A percentile compares a stretch with the other conserved stretches of the same genome.
These are phyloP conservation scores for Oikopleura albicans DNA, from an alignment of 23 tunicate species.

Conservation along the genomic window DNA sequence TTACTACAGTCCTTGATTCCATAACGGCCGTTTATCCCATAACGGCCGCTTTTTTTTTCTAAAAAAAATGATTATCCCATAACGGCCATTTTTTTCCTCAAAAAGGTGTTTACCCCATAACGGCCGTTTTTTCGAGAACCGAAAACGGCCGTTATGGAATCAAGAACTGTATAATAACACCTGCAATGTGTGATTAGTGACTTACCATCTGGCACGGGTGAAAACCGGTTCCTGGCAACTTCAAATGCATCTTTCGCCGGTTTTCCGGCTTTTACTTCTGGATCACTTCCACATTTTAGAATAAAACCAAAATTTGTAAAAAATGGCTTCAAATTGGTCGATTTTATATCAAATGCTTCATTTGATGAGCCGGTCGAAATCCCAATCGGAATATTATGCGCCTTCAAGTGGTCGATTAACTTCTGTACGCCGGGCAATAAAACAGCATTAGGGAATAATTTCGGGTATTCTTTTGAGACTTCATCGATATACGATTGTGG, in stretches of 20 bases:
- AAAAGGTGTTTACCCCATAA: too few relatives aligned
- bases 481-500: neutral
- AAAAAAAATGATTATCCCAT: too few relatives aligned
- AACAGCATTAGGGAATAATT: neutral
- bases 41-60: too few relatives aligned
- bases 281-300: constrained; percentile 62
- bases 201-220: constrained; percentile 25
- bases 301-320: constrained; percentile 34
- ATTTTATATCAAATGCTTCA: constrained; percentile 33
- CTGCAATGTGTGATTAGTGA: too few relatives aligned
- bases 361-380: constrained; percentile 30
- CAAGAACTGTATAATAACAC: too few relatives aligned
- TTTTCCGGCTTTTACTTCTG: constrained; percentile 73
- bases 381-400: neutral
- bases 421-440: neutral
- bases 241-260: constrained; percentile 76
- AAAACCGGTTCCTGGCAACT: constrained; percentile 38
- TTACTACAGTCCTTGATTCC: too few relatives aligned
- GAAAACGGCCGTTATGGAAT: too few relatives aligned
- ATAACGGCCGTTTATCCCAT: too few relatives aligned
- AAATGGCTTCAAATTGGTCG: constrained; percentile 29
- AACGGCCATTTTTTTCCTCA: too few relatives aligned
- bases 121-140: too few relatives aligned
- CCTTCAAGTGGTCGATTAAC: neutral
- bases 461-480: neutral